Conservation (phyloP, 2,113 vertebrate genomes). For the Scalopus aquaticus region DNA sequence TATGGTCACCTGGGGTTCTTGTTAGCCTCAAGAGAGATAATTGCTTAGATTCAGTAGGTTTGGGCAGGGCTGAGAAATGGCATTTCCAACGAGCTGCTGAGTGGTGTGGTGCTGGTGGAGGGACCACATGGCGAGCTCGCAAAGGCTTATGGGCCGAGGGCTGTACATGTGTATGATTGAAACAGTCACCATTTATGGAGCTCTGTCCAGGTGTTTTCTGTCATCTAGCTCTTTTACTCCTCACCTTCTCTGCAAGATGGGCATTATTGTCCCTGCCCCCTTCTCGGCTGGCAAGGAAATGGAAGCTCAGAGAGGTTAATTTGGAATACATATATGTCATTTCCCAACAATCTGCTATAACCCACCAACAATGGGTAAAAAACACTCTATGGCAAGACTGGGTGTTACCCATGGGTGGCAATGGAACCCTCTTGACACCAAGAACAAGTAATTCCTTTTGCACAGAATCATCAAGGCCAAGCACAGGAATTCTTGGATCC, state of each 20-base stretch:
- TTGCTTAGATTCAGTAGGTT: background rate
- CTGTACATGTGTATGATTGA: background rate
- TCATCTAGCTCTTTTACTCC: background rate
- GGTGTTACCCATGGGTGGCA: background rate
- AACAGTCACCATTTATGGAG: background rate
- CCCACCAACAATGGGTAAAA: constrained; percentile 48
- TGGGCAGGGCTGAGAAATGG: background rate
- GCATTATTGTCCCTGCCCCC: background rate
- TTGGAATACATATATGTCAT: background rate
- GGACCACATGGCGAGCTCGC: background rate
- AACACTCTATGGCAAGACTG: background rate
- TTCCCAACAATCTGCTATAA: constrained; percentile 58
- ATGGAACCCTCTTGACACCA: background rate
- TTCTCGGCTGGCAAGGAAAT: constrained; percentile 22
- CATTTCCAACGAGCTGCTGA: background rate
- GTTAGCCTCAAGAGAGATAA: no score
- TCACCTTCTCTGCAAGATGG: background rate
- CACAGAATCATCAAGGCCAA: background rate
- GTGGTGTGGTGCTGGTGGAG: background rate
- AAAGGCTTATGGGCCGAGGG: background rate
- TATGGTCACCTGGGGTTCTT: background rate
- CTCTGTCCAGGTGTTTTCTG: background rate
- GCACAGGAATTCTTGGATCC: background rate
- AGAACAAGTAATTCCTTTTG: constrained; percentile 37
- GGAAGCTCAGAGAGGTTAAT: constrained; percentile 18